Base-by-base conservation (phyloP, 2,113 vertebrate genomes). In the Corythornis madagascariensis region DNA sequence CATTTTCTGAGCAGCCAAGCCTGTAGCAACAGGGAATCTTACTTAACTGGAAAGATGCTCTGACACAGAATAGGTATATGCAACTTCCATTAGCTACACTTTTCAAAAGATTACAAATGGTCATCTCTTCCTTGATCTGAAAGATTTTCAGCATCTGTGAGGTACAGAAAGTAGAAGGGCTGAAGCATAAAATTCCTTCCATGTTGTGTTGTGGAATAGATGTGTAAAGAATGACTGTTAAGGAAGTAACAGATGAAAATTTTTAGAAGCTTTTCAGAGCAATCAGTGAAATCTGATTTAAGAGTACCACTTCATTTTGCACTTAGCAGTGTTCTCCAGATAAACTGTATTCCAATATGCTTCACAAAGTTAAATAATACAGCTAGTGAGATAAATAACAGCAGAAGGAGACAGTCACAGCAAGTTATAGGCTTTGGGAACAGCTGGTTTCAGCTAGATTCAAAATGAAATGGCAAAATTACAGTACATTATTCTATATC, bases 41-140 rank as follows among this genome's bases (percentile, higher is more conserved):
- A 48, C 57, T 97, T 97, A 96, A 96, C 93, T 96, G 86, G 89
- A 87, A 96, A 90, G 81, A 89, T 70, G 78, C 83, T 78, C 53
- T 53, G 83, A 65, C 4, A 72, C 80, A 92, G 85, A 92, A 88
- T 90, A 90, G 57, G 71, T 83, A 42, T 33, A 5, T 22, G 67
- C 63, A 78, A 86, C 64, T 91, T 63, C 55, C 66, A 59, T 48
- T 73, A 88, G 57, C 52, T 83, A 29, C 61, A 84, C 22, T 63
- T 94, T 83, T 69, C 81, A 66, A 90, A 92, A 94, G 50, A 47
- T 93, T 75, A 65, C 43, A 31, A 87, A 89, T 65, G 73, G 47
- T 67, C 15, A 1, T 61, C 2, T 45, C 4, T 53, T 80, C 83
- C 76, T 91, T 65, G 35, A 83, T 88, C 16, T 35, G 66, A 83